Base-by-base conservation (phyloP, 2,888 invertebrate species). In the Drosophila mimica region DNA sequence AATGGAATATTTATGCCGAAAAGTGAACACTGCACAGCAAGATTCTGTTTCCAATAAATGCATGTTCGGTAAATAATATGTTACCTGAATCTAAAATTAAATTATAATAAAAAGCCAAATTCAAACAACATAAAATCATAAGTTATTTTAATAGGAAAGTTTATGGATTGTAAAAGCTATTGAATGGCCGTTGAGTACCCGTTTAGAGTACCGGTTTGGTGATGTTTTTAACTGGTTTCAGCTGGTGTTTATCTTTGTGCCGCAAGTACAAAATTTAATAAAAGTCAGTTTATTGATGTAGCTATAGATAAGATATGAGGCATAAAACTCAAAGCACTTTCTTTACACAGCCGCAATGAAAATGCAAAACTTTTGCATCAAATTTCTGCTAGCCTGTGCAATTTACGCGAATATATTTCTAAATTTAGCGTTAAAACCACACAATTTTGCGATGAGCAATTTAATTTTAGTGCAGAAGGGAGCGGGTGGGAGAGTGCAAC, bases 371-470 rank as follows among this genome's bases (percentile, higher is more conserved):
- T 17, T 34, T 30, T 57, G 34, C 13, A 28, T 49, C 13, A 48
- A 43, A 28, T 54, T 52, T 61, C 20, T 63, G 68, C 34, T 70
- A 64, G 33, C 17, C 40, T 64, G 80, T 71, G 80, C 62, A 67
- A 70, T 74, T 82, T 67, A 11, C 33, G 30, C 52, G 36, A 60
- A 70, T 72, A 56, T 67, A 67, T 67, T 74, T 88, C 83, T 84
- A 88, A 88, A 89, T 89, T 86, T 89, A 85, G 81, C 89, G 66
- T 82, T 81, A 73, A 63, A 81, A 70, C 88, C 89, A 73, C 83
- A 85, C 83, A 82, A 83, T 76, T 88, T 79, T 75, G 74, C 77
- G 74, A 81, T 89, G 90, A 89, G 75, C 88, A 89, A 86, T 86
- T 86, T 81, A 85, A 86, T 86, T 74, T 66, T 70, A 43, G 43